Evolutionary conservation across 2,888 invertebrate genomes (phyloP).

Genomic region (Monopis laevigella): DNA sequence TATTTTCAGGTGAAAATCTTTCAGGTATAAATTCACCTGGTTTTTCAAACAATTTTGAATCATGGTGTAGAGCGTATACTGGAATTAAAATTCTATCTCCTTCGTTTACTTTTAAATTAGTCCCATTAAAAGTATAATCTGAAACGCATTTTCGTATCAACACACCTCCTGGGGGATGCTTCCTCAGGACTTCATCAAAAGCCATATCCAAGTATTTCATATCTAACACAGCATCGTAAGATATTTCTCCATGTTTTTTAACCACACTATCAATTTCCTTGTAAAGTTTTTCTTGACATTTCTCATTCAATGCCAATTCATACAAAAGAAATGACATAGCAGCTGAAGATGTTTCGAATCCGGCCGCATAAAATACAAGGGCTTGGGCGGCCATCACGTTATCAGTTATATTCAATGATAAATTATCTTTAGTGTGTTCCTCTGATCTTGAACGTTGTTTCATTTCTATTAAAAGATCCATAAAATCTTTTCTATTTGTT

Average conservation of each 20-base stretch:
- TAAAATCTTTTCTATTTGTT: conserved; percentile 9
- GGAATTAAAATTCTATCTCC: conserved; percentile 28
- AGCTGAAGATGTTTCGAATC: conserved; percentile 44
- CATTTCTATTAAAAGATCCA: conserved; percentile 12
- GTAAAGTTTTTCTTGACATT: conserved; percentile 33
- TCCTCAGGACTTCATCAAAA: conserved; percentile 45
- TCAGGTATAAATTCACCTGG: conserved; percentile 39
- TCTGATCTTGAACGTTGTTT: conserved; percentile 8
- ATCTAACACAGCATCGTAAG: conserved; percentile 38
- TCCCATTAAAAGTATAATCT: conserved; percentile 32
- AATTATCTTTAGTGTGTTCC: conserved; percentile 1
- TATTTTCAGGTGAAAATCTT: conserved; percentile 35
- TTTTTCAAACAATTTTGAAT: conserved; percentile 36
- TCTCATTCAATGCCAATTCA: conserved; percentile 34
- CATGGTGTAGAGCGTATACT: conserved; percentile 32
- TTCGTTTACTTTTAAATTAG: conserved; percentile 28
- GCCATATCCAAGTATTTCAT: conserved; percentile 44
- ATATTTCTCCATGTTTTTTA: conserved; percentile 29
- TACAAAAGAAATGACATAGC: conserved; percentile 34
- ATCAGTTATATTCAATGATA: conserved; percentile 24
- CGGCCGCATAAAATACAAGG: conserved; percentile 38
- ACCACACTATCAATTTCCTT: conserved; percentile 33
- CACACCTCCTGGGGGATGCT: conserved; percentile 42
- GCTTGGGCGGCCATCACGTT: conserved; percentile 30
- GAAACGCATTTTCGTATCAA: conserved; percentile 34